A percentile compares a stretch with the other conserved stretches of the same genome.
Conservation (phyloP, 1,140 invertebrate species). For the Drosophila rhopaloa region DNA sequence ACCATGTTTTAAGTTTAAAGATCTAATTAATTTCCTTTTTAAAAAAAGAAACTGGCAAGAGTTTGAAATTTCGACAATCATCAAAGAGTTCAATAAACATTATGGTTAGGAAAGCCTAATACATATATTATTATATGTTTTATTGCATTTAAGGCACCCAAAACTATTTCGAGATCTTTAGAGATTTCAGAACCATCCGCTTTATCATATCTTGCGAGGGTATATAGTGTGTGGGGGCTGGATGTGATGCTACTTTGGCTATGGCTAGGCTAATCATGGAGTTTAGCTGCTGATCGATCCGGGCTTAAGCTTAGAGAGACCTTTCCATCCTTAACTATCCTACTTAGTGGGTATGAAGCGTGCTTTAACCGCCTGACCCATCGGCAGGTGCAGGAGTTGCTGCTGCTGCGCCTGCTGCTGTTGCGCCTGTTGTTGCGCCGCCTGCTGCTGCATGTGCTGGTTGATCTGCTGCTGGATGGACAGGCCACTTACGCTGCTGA, state of each 20-base stretch:
- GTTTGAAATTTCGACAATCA: too few relatives aligned
- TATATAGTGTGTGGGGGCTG: slow-evolving; percentile 23
- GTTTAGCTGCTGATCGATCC: slow-evolving; percentile 25
- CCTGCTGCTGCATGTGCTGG: slow-evolving; percentile 80
- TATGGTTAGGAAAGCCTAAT: too few relatives aligned
- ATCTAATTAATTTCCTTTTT: too few relatives aligned
- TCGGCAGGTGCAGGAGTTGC: slow-evolving; percentile 67
- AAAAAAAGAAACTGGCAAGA: too few relatives aligned
- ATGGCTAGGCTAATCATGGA: slow-evolving; percentile 41
- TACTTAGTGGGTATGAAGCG: slow-evolving; percentile 84
- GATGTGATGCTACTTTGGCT: slow-evolving; percentile 55
- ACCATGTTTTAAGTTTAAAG: too few relatives aligned
- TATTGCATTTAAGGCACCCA: background rate
- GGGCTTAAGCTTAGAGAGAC: slow-evolving; percentile 43
- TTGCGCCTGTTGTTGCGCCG: slow-evolving; percentile 48
- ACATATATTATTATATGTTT: too few relatives aligned
- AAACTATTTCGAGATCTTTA: background rate
- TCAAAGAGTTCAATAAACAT: too few relatives aligned
- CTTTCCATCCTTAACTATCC: slow-evolving; percentile 20
- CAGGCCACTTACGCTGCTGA: slow-evolving; percentile 78
- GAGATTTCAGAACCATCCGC: slow-evolving; percentile 3
- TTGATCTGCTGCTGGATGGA: slow-evolving; percentile 83
- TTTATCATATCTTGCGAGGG: slow-evolving; percentile 1
- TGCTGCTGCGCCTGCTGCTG: slow-evolving; percentile 54
- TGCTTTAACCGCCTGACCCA: slow-evolving; percentile 76